These are phyloP conservation scores for Lonchura striata DNA, from an alignment of 2,113 vertebrate species.

Conservation along the genomic window DNA sequence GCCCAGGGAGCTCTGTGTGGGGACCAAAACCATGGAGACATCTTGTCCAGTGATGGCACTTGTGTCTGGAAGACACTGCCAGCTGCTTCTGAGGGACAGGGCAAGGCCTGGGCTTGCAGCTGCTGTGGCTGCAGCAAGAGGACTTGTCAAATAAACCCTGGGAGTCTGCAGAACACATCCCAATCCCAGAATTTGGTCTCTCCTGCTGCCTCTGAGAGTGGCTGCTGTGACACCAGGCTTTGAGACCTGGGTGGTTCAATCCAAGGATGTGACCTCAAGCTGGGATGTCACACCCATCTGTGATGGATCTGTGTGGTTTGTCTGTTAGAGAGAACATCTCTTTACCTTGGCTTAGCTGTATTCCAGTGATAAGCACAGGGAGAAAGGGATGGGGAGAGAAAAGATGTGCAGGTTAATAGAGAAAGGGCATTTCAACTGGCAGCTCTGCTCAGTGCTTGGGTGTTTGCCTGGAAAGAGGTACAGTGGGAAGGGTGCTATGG, in stretches of 20 bases:
- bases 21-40: not conserved
- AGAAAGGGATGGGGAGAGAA: not conserved
- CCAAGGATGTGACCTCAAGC: not conserved
- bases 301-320: not conserved
- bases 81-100: not conserved
- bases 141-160: not conserved
- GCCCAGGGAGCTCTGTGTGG: not conserved
- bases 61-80: not conserved
- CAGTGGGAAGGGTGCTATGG: rapidly evolving
- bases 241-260: not conserved
- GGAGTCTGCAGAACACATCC: not conserved
- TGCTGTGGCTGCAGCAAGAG: not conserved
- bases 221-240: not conserved
- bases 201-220: not conserved
- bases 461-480: not conserved
- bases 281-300: not conserved
- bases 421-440: not conserved
- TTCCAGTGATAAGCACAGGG: not conserved
- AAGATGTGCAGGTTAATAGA: not conserved
- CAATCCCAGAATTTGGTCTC: not conserved
- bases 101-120: not conserved
- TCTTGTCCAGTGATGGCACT: not conserved
- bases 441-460: not conserved
- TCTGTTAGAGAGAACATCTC: not conserved
- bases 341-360: constrained; percentile 60